Conservation (phyloP, 2,797 vertebrate genomes). For the Pangasius krempfi region DNA sequence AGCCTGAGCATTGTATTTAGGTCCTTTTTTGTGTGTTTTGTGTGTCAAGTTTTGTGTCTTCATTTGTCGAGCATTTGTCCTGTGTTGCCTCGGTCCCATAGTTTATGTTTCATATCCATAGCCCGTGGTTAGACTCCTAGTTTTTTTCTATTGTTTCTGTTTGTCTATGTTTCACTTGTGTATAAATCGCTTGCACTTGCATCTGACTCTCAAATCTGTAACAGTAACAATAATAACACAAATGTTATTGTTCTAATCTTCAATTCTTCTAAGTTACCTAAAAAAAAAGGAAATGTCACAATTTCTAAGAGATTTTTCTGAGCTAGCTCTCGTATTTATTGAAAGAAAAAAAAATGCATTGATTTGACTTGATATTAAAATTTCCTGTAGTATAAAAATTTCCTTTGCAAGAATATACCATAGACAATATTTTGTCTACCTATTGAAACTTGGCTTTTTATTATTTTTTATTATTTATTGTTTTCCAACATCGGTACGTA, state of each 20-base stretch:
- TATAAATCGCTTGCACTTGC: background rate
- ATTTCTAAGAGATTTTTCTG: too few species aligned
- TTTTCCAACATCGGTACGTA: too few species aligned
- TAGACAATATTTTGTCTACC: background rate
- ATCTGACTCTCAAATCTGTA: background rate
- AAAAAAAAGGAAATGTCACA: background rate
- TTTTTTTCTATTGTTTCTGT: background rate
- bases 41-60: too few species aligned
- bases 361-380: background rate
- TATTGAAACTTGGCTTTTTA: background rate
- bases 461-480: background rate
- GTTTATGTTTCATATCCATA: background rate
- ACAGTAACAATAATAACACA: background rate
- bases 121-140: background rate
- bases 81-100: background rate
- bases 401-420: background rate
- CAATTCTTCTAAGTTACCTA: background rate
- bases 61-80: background rate
- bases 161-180: background rate
- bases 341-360: background rate
- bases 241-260: background rate
- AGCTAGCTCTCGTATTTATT: too few species aligned
- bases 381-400: background rate
- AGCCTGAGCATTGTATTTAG: background rate
- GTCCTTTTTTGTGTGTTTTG: background rate